phyloP scores from a whole-genome alignment of 2,113 vertebrate species.

The Misgurnus mizolepis region DNA sequence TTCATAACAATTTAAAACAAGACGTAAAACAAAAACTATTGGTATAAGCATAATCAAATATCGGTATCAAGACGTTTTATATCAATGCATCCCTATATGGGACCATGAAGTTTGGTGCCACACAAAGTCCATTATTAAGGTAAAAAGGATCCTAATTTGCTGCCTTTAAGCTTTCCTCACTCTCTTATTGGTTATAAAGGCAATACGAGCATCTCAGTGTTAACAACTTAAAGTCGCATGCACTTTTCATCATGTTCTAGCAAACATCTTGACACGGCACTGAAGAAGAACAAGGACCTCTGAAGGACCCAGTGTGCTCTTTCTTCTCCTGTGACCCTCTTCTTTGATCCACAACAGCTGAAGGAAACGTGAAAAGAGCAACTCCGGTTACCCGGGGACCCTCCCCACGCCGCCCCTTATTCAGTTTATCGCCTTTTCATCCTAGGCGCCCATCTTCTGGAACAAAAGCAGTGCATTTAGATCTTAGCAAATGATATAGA shows the following conservation, averaged over 20 bases:
- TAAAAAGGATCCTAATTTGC: too few species aligned
- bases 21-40: too few species aligned
- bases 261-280: constrained; percentile 11
- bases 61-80: too few species aligned
- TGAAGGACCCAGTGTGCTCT: constrained; percentile 30
- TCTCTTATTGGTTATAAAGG: background rate
- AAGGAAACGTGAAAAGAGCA: constrained; percentile 61
- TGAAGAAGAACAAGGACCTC: constrained; percentile 27
- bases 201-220: background rate
- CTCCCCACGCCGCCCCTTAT: constrained; percentile 53
- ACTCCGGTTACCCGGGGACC: constrained; percentile 45
- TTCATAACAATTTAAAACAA: too few species aligned
- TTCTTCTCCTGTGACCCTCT: constrained; percentile 18
- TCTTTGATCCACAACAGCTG: constrained; percentile 61
- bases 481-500: constrained; percentile 74
- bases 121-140: too few species aligned
- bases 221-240: constrained; percentile 7
- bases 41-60: too few species aligned
- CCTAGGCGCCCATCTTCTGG: constrained; percentile 62
- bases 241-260: constrained; percentile 9
- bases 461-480: constrained; percentile 71
- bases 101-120: too few species aligned
- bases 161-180: background rate
- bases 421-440: constrained; percentile 69
- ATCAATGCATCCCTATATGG: too few species aligned